These are phyloP conservation scores for Sus scrofa DNA, from an alignment of 2,113 vertebrate genomes.

Conservation along the genomic window T2T-Sscrofa CM000813.6:108629001-108629500, in stretches of 20 bases:
- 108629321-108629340: conserved; percentile 81
- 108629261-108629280: conserved; percentile 61
- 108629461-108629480: conserved; percentile 57
- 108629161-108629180: not conserved
- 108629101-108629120: not conserved
- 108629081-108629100: not conserved
- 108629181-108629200: not conserved
- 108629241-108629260: conserved; percentile 17
- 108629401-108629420: conserved; percentile 78
- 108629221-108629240: conserved; percentile 34
- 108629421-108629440: conserved; percentile 78
- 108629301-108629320: conserved; percentile 81
- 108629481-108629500: conserved; percentile 70
- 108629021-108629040: not conserved
- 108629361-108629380: conserved; percentile 84
- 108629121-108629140: not conserved
- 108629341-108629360: conserved; percentile 82
- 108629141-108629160: not conserved
- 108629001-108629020: not conserved
- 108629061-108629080: conserved; percentile 28
- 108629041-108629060: conserved; percentile 29
- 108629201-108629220: not conserved
- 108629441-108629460: conserved; percentile 75
- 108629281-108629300: conserved; percentile 77
- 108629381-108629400: conserved; percentile 84